Evolutionary conservation across 2,113 vertebrate species (phyloP).

Genomic region (Eira barbara): DNA sequence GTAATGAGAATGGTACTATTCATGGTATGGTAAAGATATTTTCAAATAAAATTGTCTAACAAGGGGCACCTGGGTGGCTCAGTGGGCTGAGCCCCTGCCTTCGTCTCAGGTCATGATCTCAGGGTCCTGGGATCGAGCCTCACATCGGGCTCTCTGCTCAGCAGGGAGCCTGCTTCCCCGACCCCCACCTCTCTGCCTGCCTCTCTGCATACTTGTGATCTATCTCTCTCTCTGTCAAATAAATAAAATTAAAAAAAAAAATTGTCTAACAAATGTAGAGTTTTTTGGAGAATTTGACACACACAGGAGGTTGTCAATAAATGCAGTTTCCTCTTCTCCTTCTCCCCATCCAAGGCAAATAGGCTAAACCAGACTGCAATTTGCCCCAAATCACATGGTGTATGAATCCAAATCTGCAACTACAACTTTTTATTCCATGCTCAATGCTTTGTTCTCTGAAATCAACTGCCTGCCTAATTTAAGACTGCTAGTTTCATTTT

Average conservation of each 20-base stretch:
- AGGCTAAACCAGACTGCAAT: background rate
- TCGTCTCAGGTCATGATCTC: too few species aligned
- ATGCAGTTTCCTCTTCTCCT: background rate
- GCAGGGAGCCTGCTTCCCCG: too few species aligned
- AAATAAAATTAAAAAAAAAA: too few species aligned
- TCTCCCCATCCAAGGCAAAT: background rate
- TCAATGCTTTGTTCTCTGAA: background rate
- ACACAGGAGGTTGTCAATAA: background rate
- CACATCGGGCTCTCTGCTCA: too few species aligned
- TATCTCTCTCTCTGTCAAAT: too few species aligned
- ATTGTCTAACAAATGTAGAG: background rate
- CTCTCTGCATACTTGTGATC: too few species aligned
- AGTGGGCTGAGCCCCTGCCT: too few species aligned
- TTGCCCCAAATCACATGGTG: background rate
- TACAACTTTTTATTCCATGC: background rate
- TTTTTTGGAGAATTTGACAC: background rate
- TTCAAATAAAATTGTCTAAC: background rate
- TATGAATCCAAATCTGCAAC: background rate
- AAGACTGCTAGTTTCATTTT: background rate
- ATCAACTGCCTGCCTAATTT: background rate
- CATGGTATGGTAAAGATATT: background rate
- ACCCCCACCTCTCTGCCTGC: too few species aligned
- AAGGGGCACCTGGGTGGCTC: too few species aligned
- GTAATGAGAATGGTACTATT: background rate
- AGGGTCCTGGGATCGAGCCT: too few species aligned